Evolutionary conservation across 2,888 invertebrate species (phyloP).

Genomic region (Tyria jacobaeae): DNA sequence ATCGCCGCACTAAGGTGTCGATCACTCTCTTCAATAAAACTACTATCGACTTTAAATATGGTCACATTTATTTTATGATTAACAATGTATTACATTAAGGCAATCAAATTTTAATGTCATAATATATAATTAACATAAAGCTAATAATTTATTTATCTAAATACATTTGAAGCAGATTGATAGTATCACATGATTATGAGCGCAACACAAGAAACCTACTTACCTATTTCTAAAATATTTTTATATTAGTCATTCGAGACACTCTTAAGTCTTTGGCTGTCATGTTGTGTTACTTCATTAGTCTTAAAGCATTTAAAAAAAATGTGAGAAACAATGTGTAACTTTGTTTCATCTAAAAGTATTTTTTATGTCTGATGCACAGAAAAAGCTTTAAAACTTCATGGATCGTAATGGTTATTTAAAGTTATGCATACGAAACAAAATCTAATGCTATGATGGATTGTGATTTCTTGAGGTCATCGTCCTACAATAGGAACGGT

Average conservation of each 20-base stretch:
- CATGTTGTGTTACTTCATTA: slow-evolving; percentile 33
- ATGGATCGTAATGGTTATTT: not conserved
- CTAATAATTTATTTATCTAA: slow-evolving; percentile 22
- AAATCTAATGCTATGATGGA: slow-evolving; percentile 2
- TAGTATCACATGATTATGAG: slow-evolving; percentile 23
- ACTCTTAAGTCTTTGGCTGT: slow-evolving; percentile 23
- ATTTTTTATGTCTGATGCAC: not conserved
- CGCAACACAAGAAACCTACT: slow-evolving; percentile 12
- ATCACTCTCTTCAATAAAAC: slow-evolving; percentile 8
- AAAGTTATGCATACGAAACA: slow-evolving; percentile 1
- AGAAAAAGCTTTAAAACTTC: not conserved
- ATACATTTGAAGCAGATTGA: slow-evolving; percentile 22
- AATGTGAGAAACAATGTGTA: not conserved
- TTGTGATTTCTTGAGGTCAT: slow-evolving; percentile 24
- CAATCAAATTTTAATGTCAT: slow-evolving; percentile 27
- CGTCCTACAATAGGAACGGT: slow-evolving; percentile 28
- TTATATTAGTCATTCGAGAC: slow-evolving; percentile 19
- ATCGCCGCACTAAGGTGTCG: not conserved
- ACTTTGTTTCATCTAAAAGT: not conserved
- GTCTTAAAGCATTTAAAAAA: slow-evolving; percentile 8
- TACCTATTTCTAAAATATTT: slow-evolving; percentile 18
- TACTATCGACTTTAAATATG: slow-evolving; percentile 7
- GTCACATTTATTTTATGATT: slow-evolving; percentile 46
- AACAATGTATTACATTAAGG: slow-evolving; percentile 26
- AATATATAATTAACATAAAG: slow-evolving; percentile 25